These are phyloP conservation scores for Pseudolaguvia tuberculata DNA, from an alignment of 2,113 vertebrate genomes.

Conservation along the genomic window DNA sequence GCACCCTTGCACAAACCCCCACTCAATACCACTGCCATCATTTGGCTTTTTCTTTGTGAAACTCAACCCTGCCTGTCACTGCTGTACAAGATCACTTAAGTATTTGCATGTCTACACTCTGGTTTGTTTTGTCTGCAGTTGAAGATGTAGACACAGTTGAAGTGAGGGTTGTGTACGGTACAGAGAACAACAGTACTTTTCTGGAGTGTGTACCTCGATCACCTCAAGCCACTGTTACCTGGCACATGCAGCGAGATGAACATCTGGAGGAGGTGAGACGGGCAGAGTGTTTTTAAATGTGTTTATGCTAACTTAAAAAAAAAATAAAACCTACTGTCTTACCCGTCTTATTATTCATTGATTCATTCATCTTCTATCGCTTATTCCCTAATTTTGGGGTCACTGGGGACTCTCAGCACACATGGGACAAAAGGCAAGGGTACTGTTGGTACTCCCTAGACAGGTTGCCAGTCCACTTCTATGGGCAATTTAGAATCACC, in stretches of 20 bases:
- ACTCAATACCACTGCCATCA: neutral
- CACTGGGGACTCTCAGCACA: too few relatives aligned
- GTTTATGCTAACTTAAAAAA: slow-evolving; percentile 11
- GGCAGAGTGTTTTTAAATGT: neutral
- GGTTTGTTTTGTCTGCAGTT: slow-evolving; percentile 55
- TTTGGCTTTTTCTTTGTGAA: neutral
- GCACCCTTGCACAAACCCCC: neutral
- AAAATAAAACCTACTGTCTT: too few relatives aligned
- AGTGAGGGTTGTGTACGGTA: slow-evolving; percentile 77
- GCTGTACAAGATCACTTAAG: neutral
- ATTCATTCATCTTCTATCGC: too few relatives aligned
- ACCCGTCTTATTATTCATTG: too few relatives aligned
- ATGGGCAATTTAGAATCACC: too few relatives aligned
- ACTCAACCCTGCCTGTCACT: neutral
- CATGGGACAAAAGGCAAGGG: too few relatives aligned
- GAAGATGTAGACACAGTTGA: slow-evolving; percentile 69
- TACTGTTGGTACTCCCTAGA: too few relatives aligned
- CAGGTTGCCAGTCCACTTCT: too few relatives aligned
- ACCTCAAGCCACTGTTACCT: slow-evolving; percentile 80
- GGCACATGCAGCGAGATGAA: slow-evolving; percentile 79
- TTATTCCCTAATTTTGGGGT: too few relatives aligned
- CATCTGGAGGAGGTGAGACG: slow-evolving; percentile 75
- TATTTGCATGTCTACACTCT: slow-evolving; percentile 14
- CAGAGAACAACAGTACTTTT: slow-evolving; percentile 90
- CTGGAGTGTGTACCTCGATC: slow-evolving; percentile 87